Percentiles rank a stretch among this genome's conserved stretches.
These are phyloP conservation scores for Xanthorhoe spadicearia DNA, from an alignment of 2,888 invertebrate species.

Conservation along the genomic window DNA sequence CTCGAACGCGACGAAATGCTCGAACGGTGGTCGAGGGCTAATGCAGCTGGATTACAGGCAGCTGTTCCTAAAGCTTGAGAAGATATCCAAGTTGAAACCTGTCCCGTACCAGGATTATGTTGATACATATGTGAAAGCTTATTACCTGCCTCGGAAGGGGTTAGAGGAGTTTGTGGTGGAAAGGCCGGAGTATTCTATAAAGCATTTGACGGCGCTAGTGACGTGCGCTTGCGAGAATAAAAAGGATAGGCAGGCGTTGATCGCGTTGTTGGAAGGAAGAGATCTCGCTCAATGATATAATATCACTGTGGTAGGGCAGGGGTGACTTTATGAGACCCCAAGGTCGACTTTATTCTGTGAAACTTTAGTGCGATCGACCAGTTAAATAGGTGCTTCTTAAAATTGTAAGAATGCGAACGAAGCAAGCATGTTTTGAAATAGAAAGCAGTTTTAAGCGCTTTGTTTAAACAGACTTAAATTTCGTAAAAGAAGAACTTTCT, in stretches of 20 bases:
- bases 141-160: slow-evolving; percentile 94
- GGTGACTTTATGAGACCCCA: no score
- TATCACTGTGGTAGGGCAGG: no score
- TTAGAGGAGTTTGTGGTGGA: slow-evolving; percentile 95
- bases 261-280: slow-evolving; percentile 87
- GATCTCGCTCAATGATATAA: slow-evolving; percentile 1
- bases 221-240: slow-evolving; percentile 95
- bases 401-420: no score
- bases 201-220: slow-evolving; percentile 93
- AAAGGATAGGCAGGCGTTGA: slow-evolving; percentile 91
- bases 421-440: no score
- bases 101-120: slow-evolving; percentile 95
- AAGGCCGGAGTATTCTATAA: slow-evolving; percentile 94
- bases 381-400: no score
- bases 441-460: no score
- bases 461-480: no score
- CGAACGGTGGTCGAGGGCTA: slow-evolving; percentile 97
- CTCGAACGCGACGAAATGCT: slow-evolving; percentile 96
- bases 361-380: no score
- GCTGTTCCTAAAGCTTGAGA: slow-evolving; percentile 94
- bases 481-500: no score
- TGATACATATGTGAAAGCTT: slow-evolving; percentile 98
- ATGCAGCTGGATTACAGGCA: slow-evolving; percentile 99
- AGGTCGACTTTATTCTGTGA: no score
- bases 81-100: slow-evolving; percentile 92